Evolutionary conservation across 2,797 vertebrate genomes (phyloP), one percentile per base, ranked within the genome.

Genomic region (Selene dorsalis): DNA sequence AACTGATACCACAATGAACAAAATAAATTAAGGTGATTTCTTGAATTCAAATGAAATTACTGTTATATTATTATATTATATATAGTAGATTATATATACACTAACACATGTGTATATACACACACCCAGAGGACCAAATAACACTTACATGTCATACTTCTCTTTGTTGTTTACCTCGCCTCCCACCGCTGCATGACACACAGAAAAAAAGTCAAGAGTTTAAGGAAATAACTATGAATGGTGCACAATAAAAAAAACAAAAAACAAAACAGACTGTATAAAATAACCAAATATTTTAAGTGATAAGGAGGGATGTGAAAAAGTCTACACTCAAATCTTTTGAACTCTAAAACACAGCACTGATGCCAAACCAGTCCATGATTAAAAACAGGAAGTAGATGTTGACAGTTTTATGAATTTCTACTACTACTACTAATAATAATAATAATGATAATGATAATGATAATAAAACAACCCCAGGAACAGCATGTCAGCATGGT

Each of bases 91-190:
- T 30, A 30, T 30, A 30, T 30, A n/a, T n/a, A n/a, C n/a, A n/a
- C n/a, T n/a, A n/a, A n/a, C n/a, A n/a, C n/a, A n/a, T n/a, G n/a
- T n/a, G n/a, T n/a, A n/a, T n/a, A n/a, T n/a, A n/a, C n/a, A n/a
- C n/a, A n/a, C n/a, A n/a, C 24, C 35, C 6, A 50, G 61, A 30
- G 2, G 13, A 0, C 0, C 0, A 11, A 64, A 61, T 30, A 47
- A 48, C 80, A 92, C 93, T 93, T 84, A 94, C 94, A 89, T 89
- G 50, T 89, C 87, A 84, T 58, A 81, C 68, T 79, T 87, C 43
- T 89, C 88, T 57, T 88, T 79, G 18, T 72, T 45, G 28, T 88
- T 85, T 5, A 62, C 68, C 45, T 88, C 87, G 57, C 69, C 92
- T 73, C 87, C 90, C 57, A 76, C 64, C 77, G 77, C 78, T 81